Conservation (phyloP, 1,140 invertebrate species). For the Pogonomyrmex barbatus region DNA sequence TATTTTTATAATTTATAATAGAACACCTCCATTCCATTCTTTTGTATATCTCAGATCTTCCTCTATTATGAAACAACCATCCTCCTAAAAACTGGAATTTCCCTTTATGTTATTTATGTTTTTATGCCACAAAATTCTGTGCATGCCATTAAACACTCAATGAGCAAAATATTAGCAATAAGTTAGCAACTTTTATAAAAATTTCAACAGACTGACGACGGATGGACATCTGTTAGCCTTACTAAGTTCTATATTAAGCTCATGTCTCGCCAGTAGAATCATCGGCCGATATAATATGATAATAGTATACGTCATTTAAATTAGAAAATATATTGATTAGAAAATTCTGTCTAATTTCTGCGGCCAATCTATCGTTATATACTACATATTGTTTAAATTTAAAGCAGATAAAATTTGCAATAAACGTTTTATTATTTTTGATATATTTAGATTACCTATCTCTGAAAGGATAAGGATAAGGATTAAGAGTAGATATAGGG, state of each 20-base stretch:
- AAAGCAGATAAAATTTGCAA: background rate
- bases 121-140: background rate
- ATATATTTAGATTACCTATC: background rate
- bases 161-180: constrained; percentile 1
- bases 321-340: no score
- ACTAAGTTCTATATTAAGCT: background rate
- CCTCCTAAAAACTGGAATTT: background rate
- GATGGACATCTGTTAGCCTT: no score
- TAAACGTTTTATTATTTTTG: background rate
- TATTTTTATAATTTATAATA: background rate
- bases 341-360: background rate
- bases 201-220: no score
- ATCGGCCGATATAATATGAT: background rate
- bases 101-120: background rate
- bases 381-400: background rate
- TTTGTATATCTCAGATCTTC: background rate
- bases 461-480: background rate
- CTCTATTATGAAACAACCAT: background rate
- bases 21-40: background rate
- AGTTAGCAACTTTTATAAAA: background rate
- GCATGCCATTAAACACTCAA: background rate
- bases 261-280: background rate
- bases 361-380: background rate
- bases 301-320: background rate
- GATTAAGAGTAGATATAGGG: background rate